Evolutionary conservation across 2,797 vertebrate genomes (phyloP).

Genomic region (Streptopelia turtur): DNA sequence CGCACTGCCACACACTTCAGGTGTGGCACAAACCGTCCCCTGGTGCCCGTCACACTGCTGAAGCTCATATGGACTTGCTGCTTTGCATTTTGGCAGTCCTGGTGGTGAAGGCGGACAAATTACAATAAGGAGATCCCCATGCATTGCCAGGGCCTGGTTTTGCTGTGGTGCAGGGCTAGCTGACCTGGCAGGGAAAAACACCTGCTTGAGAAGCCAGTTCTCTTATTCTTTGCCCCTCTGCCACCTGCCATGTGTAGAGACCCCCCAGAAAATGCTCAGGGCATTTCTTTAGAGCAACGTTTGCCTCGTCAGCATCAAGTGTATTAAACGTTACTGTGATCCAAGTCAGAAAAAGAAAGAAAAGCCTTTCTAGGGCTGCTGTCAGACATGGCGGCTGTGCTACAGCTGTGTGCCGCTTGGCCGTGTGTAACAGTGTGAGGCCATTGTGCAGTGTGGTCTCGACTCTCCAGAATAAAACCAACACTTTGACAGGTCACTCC

Average conservation of each 20-base stretch:
- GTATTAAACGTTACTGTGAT: not conserved
- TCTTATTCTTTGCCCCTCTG: not conserved
- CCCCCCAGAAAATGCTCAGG: fast-evolving
- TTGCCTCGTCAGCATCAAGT: not conserved
- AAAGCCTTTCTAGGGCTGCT: not conserved
- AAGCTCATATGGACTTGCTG: not conserved
- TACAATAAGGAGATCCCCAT: not conserved
- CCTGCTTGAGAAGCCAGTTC: not conserved
- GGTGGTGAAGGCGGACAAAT: not conserved
- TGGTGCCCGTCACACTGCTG: fast-evolving
- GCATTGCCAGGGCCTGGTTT: not conserved
- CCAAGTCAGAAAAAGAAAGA: not conserved
- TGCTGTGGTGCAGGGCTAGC: not conserved
- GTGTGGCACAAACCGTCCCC: not conserved
- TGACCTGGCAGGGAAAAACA: not conserved
- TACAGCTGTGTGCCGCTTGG: not conserved
- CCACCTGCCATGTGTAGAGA: fast-evolving
- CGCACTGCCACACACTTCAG: fast-evolving
- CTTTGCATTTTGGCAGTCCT: not conserved
- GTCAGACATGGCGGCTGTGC: fast-evolving
- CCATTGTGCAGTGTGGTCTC: not conserved
- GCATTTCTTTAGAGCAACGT: not conserved
- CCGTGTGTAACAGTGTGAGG: not conserved
- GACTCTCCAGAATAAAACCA: not conserved
- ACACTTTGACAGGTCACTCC: not conserved